These are phyloP conservation scores for Perca flavescens DNA, from an alignment of 2,113 vertebrate genomes.

Conservation along the genomic window DNA sequence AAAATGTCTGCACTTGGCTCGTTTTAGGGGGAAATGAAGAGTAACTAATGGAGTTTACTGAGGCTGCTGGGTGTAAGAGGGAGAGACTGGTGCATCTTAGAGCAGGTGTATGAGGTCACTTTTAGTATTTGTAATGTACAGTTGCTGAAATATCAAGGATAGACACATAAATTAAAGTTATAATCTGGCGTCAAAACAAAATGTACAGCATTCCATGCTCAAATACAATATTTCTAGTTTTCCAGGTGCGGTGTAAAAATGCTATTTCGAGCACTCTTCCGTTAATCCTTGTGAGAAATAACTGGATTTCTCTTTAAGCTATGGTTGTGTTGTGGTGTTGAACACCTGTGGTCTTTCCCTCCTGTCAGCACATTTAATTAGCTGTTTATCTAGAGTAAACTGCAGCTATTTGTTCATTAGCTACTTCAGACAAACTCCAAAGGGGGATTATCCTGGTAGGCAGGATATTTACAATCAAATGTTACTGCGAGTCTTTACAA, in stretches of 20 bases:
- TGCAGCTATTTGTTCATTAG: slow-evolving; percentile 66
- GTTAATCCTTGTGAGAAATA: slow-evolving; percentile 34
- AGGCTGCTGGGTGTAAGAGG: slow-evolving; percentile 4
- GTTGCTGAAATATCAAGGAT: background rate
- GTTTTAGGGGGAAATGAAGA: slow-evolving; percentile 42
- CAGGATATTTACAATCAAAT: slow-evolving; percentile 50
- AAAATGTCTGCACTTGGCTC: slow-evolving; percentile 37
- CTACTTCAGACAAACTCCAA: slow-evolving; percentile 51
- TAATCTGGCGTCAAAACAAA: background rate
- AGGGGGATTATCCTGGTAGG: slow-evolving; percentile 47
- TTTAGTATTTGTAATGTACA: background rate
- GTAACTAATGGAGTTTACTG: background rate
- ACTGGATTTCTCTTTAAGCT: background rate
- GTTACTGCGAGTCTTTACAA: slow-evolving; percentile 49
- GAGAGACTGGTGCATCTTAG: slow-evolving; percentile 62
- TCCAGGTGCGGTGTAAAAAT: background rate
- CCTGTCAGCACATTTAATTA: slow-evolving; percentile 72
- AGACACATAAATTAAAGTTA: too few relatives aligned
- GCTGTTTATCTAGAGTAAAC: slow-evolving; percentile 66
- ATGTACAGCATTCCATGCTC: background rate
- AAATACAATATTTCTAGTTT: background rate
- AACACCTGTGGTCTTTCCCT: slow-evolving; percentile 36
- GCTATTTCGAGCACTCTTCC: background rate
- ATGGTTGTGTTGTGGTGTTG: slow-evolving; percentile 3
- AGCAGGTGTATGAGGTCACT: slow-evolving; percentile 49